Conservation (phyloP, 2,888 invertebrate species). For the Drosophila phalerata region DNA sequence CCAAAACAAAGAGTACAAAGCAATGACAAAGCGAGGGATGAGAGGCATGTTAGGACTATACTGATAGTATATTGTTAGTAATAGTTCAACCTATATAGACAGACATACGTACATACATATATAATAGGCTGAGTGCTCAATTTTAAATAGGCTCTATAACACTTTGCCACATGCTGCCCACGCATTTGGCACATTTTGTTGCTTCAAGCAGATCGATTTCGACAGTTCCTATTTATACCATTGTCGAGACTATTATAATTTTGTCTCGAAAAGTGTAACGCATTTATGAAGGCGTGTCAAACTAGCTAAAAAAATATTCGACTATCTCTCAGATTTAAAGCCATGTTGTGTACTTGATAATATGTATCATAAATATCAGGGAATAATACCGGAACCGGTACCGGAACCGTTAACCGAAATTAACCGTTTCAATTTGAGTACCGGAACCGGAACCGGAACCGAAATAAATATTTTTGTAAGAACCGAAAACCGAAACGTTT, state of each 20-base stretch:
- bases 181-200: slow-evolving; percentile 50
- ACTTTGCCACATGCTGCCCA: slow-evolving; percentile 40
- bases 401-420: no score
- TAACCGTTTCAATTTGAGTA: no score
- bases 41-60: neutral
- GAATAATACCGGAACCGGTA: no score
- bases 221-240: neutral
- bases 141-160: slow-evolving; percentile 16
- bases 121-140: neutral
- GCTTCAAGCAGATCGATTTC: slow-evolving; percentile 65
- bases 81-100: neutral
- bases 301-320: no score
- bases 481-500: no score
- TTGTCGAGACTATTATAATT: neutral
- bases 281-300: neutral
- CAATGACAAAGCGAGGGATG: neutral
- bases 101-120: neutral
- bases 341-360: no score
- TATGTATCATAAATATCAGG: no score
- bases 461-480: no score
- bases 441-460: no score
- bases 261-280: neutral
- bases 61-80: slow-evolving; percentile 8
- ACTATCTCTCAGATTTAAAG: no score
- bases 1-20: slow-evolving; percentile 3